Evolutionary conservation across 2,888 invertebrate genomes (phyloP).

Genomic region (Seira musarum): DNA sequence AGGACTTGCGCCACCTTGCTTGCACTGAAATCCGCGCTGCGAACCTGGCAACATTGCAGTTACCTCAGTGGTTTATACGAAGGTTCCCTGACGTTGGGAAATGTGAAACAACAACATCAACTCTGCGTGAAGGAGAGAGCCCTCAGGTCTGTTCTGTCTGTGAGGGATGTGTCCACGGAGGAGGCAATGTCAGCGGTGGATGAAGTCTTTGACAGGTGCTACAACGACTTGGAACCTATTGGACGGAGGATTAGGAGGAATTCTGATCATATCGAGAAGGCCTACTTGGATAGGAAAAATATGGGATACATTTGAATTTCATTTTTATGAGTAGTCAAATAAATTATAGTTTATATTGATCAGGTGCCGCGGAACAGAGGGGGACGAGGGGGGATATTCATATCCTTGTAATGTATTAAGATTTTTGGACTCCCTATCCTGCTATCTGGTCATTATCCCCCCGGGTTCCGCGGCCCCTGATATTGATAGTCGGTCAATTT

Average conservation of each 20-base stretch:
- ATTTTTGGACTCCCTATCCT: too few species aligned
- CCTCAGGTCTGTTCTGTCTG: slow-evolving; percentile 85
- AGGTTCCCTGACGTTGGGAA: slow-evolving; percentile 82
- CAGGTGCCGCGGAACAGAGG: background rate
- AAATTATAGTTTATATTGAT: too few species aligned
- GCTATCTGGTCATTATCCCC: too few species aligned
- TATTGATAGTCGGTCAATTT: too few species aligned
- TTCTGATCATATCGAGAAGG: slow-evolving; percentile 83
- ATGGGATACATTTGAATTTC: slow-evolving; percentile 82
- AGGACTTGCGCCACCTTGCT: slow-evolving; percentile 91
- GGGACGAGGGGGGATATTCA: background rate
- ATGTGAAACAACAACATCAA: slow-evolving; percentile 84
- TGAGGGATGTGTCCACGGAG: slow-evolving; percentile 80
- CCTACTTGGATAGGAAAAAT: slow-evolving; percentile 83
- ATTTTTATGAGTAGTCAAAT: background rate
- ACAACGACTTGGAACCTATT: slow-evolving; percentile 90
- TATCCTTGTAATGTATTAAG: too few species aligned
- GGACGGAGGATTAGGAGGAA: slow-evolving; percentile 74
- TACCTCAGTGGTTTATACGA: slow-evolving; percentile 85
- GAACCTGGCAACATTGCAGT: slow-evolving; percentile 93
- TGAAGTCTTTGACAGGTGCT: slow-evolving; percentile 91
- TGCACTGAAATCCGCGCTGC: slow-evolving; percentile 97
- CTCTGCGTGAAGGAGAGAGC: slow-evolving; percentile 95
- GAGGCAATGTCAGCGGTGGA: slow-evolving; percentile 86
- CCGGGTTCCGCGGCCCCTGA: too few species aligned